Percentiles rank a stretch among this genome's conserved stretches.
phyloP scores from a whole-genome alignment of 2,113 vertebrate genomes.

The Thunnus thynnus region DNA sequence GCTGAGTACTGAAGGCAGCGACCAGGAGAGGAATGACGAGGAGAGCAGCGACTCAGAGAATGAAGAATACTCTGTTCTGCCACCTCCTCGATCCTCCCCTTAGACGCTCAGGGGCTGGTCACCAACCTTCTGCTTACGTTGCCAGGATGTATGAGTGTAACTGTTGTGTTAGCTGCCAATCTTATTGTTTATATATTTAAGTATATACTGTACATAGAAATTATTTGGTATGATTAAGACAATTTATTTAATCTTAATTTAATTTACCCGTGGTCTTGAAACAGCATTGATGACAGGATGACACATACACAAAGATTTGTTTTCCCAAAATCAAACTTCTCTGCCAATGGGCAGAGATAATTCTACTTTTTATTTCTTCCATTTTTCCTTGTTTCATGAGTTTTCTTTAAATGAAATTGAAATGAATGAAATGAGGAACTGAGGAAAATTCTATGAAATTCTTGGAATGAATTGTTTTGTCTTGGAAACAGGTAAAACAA shows the following conservation, averaged over 20 bases:
- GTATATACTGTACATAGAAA: conserved; percentile 53
- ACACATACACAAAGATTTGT: not conserved
- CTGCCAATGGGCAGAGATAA: not conserved
- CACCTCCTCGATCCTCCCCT: conserved; percentile 68
- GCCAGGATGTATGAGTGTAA: conserved; percentile 89
- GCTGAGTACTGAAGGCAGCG: conserved; percentile 96
- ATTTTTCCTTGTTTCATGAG: not conserved
- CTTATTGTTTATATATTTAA: conserved; percentile 78
- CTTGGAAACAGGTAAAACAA: not conserved
- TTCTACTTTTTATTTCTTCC: not conserved
- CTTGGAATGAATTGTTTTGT: not conserved
- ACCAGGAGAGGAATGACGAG: conserved; percentile 94
- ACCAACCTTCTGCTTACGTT: conserved; percentile 80
- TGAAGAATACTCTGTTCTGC: conserved; percentile 91
- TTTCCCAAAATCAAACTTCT: conserved; percentile 10
- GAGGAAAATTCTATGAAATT: not conserved
- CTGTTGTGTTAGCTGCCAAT: conserved; percentile 89
- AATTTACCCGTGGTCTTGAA: conserved; percentile 22
- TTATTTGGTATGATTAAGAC: conserved; percentile 13
- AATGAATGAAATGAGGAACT: not conserved
- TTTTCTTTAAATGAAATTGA: not conserved
- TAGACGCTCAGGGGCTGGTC: conserved; percentile 44
- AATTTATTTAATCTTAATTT: conserved; percentile 41
- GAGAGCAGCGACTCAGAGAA: conserved; percentile 93
- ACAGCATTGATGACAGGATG: not conserved